phyloP scores from a whole-genome alignment of 2,797 vertebrate genomes.

The Rhincodon typus region DNA sequence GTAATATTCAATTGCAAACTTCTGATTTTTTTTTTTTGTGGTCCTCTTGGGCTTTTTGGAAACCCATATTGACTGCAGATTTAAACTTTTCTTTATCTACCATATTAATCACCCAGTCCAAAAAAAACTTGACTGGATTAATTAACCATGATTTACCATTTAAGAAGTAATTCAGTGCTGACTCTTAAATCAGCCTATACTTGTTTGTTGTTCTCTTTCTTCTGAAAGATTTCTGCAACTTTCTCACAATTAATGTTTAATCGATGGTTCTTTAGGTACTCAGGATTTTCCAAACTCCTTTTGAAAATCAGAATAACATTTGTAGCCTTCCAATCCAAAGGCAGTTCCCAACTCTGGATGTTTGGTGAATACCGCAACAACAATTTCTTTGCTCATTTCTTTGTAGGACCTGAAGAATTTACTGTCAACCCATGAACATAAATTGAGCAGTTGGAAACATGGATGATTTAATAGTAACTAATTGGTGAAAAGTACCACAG shows the following conservation, averaged over 20 bases:
- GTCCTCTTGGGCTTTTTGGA: background rate
- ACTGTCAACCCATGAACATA: background rate
- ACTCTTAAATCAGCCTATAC: background rate
- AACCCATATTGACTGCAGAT: background rate
- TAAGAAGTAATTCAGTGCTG: background rate
- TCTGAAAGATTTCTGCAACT: background rate
- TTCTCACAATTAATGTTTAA: background rate
- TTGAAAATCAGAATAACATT: background rate
- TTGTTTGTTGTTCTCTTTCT: background rate
- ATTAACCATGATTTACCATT: background rate
- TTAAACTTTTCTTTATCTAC: background rate
- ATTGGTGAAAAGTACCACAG: too few species aligned
- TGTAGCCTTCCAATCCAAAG: background rate
- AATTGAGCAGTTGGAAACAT: too few species aligned
- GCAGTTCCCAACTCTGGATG: background rate
- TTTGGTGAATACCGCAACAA: background rate
- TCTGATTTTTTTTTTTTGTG: background rate
- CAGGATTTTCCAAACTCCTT: background rate
- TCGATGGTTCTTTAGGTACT: background rate
- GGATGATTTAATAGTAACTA: too few species aligned
- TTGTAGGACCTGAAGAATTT: background rate
- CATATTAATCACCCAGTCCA: background rate
- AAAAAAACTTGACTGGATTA: background rate
- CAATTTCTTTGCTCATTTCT: background rate
- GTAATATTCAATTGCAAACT: background rate